A percentile compares a stretch with the other conserved stretches of the same genome.
Evolutionary conservation across 1,140 invertebrate species (phyloP).

Genomic region (Brachionus asplanchnoidis): DNA sequence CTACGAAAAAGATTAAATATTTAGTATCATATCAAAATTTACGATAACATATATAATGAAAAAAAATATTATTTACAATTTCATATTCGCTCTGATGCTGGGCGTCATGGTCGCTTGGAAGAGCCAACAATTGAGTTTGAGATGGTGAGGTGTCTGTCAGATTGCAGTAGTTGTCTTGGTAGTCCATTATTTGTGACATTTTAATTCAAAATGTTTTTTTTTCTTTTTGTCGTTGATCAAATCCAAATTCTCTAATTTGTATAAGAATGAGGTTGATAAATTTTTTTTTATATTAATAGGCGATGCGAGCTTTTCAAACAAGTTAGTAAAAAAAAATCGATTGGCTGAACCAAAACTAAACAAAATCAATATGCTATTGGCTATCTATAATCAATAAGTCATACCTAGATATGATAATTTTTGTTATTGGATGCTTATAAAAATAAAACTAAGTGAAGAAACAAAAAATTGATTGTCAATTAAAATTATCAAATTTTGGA

Average conservation of each 20-base stretch:
- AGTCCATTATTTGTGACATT: constrained; percentile 2
- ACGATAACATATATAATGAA: not conserved
- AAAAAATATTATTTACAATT: not conserved
- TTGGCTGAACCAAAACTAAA: not conserved
- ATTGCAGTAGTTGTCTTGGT: not conserved
- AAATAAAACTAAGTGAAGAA: not conserved
- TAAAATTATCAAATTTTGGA: not conserved
- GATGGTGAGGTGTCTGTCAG: not conserved
- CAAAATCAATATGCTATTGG: not conserved
- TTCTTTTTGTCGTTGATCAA: not conserved
- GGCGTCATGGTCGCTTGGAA: not conserved
- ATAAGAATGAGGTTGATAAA: not conserved
- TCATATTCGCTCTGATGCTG: constrained; percentile 1
- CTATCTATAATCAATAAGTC: not conserved
- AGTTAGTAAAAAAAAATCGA: not conserved
- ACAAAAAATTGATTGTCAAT: not conserved
- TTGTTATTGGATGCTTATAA: not conserved
- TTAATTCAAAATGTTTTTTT: not conserved
- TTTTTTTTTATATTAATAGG: not conserved
- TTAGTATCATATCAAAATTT: not conserved
- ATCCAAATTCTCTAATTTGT: not conserved
- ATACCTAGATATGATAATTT: not conserved
- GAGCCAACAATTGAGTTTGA: not conserved
- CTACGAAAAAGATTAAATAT: too few relatives aligned
- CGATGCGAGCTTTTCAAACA: not conserved